Conservation (phyloP, 2,113 vertebrate genomes). For the Alligator sinensis region DNA sequence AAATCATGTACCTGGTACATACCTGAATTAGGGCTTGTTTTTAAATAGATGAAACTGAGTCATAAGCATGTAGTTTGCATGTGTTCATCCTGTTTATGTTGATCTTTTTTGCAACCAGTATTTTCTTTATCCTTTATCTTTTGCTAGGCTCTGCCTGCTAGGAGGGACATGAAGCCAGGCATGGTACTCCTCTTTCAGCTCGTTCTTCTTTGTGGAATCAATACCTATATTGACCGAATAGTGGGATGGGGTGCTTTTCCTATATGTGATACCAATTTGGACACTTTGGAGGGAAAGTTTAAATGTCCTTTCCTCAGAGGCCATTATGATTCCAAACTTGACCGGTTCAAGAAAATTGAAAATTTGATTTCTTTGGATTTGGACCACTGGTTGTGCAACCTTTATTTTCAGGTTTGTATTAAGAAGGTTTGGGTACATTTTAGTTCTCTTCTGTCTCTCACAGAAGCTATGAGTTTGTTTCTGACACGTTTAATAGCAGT, state of each 20-base stretch:
- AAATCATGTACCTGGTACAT: not conserved
- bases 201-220: conserved; percentile 75
- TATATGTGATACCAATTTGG: conserved; percentile 80
- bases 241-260: conserved; percentile 92
- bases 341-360: conserved; percentile 89
- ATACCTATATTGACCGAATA: conserved; percentile 61
- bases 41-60: not conserved
- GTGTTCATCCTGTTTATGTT: not conserved
- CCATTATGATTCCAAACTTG: conserved; percentile 77
- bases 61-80: not conserved
- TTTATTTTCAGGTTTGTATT: conserved; percentile 92
- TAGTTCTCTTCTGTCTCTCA: not conserved
- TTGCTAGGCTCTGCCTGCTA: conserved; percentile 84
- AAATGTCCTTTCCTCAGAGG: conserved; percentile 90
- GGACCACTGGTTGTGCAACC: conserved; percentile 93
- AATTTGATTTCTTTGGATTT: conserved; percentile 87
- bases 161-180: conserved; percentile 80
- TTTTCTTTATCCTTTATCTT: not conserved
- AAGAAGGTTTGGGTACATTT: not conserved
- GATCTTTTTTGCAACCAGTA: not conserved
- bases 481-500: not conserved
- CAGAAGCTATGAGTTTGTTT: not conserved
- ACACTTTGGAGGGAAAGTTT: conserved; percentile 88
- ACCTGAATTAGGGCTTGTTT: not conserved
- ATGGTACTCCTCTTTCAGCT: conserved; percentile 89